Conservation (phyloP, 2,797 vertebrate genomes). For the Xenops minutus region DNA sequence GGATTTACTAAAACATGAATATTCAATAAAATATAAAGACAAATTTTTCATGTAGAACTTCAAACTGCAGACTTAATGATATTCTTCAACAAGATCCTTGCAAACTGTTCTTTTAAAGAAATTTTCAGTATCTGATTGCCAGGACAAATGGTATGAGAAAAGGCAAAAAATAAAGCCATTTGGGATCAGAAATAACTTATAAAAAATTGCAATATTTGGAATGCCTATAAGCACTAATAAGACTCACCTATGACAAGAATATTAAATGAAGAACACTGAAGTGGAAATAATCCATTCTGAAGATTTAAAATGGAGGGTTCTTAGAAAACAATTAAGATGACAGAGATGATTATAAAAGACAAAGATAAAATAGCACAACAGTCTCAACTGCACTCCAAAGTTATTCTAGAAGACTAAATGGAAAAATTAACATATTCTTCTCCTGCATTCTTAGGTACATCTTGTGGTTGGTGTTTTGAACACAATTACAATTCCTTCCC, state of each 20-base stretch:
- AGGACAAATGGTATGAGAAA: neutral
- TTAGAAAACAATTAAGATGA: neutral
- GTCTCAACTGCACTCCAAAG: neutral
- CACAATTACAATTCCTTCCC: neutral
- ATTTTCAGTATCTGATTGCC: neutral
- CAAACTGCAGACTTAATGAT: neutral
- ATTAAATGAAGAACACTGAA: neutral
- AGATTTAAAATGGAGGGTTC: neutral
- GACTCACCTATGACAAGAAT: neutral
- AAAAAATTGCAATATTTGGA: neutral
- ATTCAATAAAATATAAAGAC: neutral
- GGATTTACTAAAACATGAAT: neutral
- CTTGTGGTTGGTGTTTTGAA: rapidly evolving
- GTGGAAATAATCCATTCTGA: neutral
- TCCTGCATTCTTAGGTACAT: neutral
- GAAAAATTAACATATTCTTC: neutral
- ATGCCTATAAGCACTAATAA: neutral
- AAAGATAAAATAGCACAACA: neutral
- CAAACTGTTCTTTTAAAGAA: neutral
- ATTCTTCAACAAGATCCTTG: neutral
- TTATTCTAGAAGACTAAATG: neutral
- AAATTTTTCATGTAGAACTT: neutral
- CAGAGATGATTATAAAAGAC: neutral
- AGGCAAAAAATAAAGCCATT: neutral
- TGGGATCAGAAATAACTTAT: neutral